Percentiles rank a stretch among this genome's conserved stretches.
phyloP scores from a whole-genome alignment of 1,140 invertebrate species.

The Odontomachus brunneus region DNA sequence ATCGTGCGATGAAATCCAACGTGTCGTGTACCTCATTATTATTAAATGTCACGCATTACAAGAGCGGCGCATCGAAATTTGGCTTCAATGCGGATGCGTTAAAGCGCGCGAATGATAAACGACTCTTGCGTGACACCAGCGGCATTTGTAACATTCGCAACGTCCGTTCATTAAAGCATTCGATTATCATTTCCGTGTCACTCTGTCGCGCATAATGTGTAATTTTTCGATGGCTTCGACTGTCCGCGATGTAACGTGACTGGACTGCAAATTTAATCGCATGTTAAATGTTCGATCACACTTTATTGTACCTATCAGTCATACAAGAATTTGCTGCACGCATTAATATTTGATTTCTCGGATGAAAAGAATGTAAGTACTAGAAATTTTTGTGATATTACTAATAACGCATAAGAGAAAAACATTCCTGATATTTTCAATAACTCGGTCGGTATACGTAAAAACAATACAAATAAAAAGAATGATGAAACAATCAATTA shows the following conservation, averaged over 20 bases:
- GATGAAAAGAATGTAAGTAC: background rate
- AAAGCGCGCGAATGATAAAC: conserved; percentile 39
- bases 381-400: background rate
- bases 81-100: conserved; percentile 20
- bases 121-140: conserved; percentile 31
- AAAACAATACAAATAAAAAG: no score
- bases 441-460: no score
- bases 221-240: conserved; percentile 14
- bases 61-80: conserved; percentile 21
- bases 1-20: conserved; percentile 5
- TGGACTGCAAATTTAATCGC: conserved; percentile 1
- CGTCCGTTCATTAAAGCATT: conserved; percentile 19
- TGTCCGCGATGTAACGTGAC: background rate
- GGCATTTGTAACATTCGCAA: conserved; percentile 38
- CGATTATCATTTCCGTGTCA: conserved; percentile 41
- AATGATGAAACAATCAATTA: no score
- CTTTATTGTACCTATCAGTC: conserved; percentile 8
- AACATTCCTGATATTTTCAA: no score
- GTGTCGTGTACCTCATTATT: conserved; percentile 32
- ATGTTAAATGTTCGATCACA: conserved; percentile 2
- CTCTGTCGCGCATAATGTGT: conserved; percentile 6
- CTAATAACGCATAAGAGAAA: no score
- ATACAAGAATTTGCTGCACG: background rate
- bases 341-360: background rate
- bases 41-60: conserved; percentile 46